phyloP scores from a whole-genome alignment of 2,797 vertebrate genomes.

The Emys orbicularis region DNA sequence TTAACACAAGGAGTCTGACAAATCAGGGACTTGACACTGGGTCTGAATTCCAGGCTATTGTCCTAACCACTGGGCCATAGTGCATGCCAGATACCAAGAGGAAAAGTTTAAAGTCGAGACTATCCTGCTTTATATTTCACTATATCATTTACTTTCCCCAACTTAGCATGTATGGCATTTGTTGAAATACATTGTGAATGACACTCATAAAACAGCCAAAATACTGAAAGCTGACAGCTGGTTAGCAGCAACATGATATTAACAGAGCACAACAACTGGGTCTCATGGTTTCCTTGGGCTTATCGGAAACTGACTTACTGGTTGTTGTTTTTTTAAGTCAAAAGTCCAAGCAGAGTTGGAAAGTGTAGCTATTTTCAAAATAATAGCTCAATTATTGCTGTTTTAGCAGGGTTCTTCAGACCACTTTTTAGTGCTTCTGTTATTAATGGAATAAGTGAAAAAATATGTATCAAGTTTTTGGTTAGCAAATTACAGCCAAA shows the following conservation, averaged over 20 bases:
- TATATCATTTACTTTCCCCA: constrained; percentile 25
- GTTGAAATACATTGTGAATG: constrained; percentile 43
- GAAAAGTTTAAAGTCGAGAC: background rate
- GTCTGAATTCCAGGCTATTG: background rate
- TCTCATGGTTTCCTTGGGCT: background rate
- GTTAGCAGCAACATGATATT: constrained; percentile 24
- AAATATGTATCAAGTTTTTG: constrained; percentile 14
- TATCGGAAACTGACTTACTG: background rate
- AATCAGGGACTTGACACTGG: background rate
- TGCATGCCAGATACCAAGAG: background rate
- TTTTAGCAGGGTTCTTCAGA: background rate
- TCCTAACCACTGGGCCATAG: background rate
- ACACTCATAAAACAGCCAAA: constrained; percentile 32
- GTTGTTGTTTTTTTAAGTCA: background rate
- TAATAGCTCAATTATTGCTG: background rate
- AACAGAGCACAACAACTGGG: background rate
- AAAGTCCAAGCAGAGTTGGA: background rate
- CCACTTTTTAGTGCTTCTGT: background rate
- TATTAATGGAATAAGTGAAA: constrained; percentile 49
- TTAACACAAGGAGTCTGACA: background rate
- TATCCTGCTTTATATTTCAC: background rate
- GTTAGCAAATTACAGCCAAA: background rate
- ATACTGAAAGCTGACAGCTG: constrained; percentile 28
- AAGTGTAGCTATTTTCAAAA: background rate
- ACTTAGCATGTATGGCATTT: constrained; percentile 32